Evolutionary conservation across 2,888 invertebrate genomes (phyloP).

Genomic region (Leistus spinibarbis): DNA sequence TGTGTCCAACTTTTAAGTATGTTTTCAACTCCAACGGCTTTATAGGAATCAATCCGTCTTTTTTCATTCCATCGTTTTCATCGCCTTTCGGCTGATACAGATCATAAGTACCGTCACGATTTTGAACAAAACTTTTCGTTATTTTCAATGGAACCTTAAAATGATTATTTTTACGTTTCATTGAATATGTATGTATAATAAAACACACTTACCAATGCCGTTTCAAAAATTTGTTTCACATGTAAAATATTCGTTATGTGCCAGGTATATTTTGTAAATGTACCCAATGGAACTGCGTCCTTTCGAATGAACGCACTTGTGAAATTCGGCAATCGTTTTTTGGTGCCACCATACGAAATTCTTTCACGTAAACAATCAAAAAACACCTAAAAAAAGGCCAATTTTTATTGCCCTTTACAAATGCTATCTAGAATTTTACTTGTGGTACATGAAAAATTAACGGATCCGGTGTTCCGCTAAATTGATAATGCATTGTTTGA

Average conservation of each 20-base stretch:
- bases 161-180: conserved; percentile 2
- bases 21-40: conserved; percentile 67
- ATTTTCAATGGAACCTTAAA: conserved; percentile 66
- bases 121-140: conserved; percentile 68
- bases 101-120: conserved; percentile 65
- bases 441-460: conserved; percentile 74
- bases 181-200: neutral
- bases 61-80: conserved; percentile 50
- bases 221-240: conserved; percentile 76
- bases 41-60: conserved; percentile 57
- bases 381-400: conserved; percentile 59
- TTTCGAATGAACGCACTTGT: conserved; percentile 65
- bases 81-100: conserved; percentile 46
- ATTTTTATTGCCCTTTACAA: neutral
- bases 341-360: conserved; percentile 67
- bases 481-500: conserved; percentile 73
- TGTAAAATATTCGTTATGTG: conserved; percentile 73
- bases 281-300: conserved; percentile 68
- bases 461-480: conserved; percentile 68
- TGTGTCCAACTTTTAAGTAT: conserved; percentile 67
- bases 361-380: conserved; percentile 75
- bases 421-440: conserved; percentile 50
- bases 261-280: conserved; percentile 74
- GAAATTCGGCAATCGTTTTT: conserved; percentile 69
- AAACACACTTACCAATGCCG: conserved; percentile 59